Conservation (phyloP, 1,140 invertebrate species). For the Micrasema minimum region DNA sequence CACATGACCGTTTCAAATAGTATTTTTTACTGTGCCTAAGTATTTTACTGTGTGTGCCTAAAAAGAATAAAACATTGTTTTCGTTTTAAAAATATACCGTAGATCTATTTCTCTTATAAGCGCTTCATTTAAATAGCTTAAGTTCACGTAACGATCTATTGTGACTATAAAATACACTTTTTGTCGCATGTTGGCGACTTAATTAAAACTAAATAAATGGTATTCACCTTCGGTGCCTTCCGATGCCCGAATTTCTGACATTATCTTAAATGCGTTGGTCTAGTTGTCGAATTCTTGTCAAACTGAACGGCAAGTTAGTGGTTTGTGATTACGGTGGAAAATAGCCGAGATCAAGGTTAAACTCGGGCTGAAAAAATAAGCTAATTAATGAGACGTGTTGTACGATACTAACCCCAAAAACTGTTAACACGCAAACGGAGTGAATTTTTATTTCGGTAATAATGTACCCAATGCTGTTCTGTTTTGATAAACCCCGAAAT, state of each 20-base stretch:
- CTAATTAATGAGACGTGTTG: constrained; percentile 28
- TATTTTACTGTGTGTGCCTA: not conserved
- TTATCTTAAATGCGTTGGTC: constrained; percentile 24
- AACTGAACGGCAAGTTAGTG: no score
- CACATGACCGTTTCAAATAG: no score
- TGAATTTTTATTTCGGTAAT: constrained; percentile 25
- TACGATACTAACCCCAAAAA: constrained; percentile 28
- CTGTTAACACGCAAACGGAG: constrained; percentile 26
- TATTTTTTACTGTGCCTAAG: not conserved
- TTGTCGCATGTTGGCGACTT: constrained; percentile 35
- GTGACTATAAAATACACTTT: not conserved
- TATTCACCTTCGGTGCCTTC: constrained; percentile 6
- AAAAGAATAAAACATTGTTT: no score
- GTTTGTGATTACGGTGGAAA: no score
- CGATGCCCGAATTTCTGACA: constrained; percentile 5
- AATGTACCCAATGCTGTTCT: constrained; percentile 11
- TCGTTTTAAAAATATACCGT: not conserved
- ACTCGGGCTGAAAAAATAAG: no score
- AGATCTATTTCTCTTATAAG: not conserved
- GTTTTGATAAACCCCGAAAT: no score
- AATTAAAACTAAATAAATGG: constrained; percentile 34
- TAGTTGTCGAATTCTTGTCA: no score
- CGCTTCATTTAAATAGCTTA: not conserved
- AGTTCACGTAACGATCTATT: constrained; percentile 17
- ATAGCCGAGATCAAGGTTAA: no score